Conservation (phyloP, 2,888 invertebrate species). For the Tridacna gigas region DNA sequence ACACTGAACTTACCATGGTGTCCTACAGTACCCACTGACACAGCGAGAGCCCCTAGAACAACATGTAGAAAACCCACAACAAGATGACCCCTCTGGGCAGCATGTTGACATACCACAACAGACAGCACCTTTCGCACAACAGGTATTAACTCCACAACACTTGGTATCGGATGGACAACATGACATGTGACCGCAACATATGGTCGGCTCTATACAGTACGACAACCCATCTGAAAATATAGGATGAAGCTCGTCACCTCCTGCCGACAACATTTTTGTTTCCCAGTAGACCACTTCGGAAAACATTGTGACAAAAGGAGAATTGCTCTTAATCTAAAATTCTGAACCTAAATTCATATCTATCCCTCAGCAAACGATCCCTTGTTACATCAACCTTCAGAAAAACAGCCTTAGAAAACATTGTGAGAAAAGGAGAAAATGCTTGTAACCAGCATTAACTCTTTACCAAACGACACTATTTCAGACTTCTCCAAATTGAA, state of each 20-base stretch:
- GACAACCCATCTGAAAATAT: slow-evolving; percentile 49
- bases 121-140: slow-evolving; percentile 42
- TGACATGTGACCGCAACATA: slow-evolving; percentile 51
- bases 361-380: too few species aligned
- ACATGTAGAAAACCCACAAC: slow-evolving; percentile 45
- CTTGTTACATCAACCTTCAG: too few species aligned
- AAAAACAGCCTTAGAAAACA: too few species aligned
- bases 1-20: not conserved
- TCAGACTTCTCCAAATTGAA: too few species aligned
- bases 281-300: too few species aligned
- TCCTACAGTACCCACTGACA: slow-evolving; percentile 29
- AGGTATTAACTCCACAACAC: slow-evolving; percentile 49
- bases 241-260: too few species aligned
- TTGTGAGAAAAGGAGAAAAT: too few species aligned
- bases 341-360: not conserved
- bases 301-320: not conserved
- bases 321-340: not conserved
- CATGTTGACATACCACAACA: slow-evolving; percentile 48
- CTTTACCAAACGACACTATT: too few species aligned
- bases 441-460: too few species aligned
- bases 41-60: slow-evolving; percentile 39
- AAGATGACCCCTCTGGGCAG: slow-evolving; percentile 45
- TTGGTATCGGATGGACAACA: slow-evolving; percentile 45
- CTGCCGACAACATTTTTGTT: too few species aligned
- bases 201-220: slow-evolving; percentile 44